These are phyloP conservation scores for Sphyrna mokarran DNA, from an alignment of 2,113 vertebrate genomes.

Conservation along the genomic window DNA sequence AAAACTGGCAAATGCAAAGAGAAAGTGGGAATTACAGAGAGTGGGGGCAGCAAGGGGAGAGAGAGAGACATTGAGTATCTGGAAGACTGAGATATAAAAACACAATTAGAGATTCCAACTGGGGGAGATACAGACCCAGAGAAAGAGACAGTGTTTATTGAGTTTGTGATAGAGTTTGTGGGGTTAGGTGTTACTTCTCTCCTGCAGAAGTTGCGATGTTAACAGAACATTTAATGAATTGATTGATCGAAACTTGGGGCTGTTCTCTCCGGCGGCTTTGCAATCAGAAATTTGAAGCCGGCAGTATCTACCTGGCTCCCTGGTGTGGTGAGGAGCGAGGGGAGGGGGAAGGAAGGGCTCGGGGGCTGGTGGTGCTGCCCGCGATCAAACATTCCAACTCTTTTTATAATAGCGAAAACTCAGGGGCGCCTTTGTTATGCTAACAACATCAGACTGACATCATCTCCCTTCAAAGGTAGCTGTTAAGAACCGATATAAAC, in stretches of 20 bases:
- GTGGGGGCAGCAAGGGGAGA: neutral
- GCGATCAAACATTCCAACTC: constrained; percentile 38
- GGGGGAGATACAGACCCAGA: too few relatives aligned
- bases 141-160: too few relatives aligned
- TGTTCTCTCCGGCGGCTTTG: too few relatives aligned
- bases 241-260: neutral
- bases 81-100: too few relatives aligned
- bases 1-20: neutral
- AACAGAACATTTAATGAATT: neutral
- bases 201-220: neutral
- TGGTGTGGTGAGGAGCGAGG: neutral
- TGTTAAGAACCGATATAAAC: constrained; percentile 57
- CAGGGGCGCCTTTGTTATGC: constrained; percentile 70
- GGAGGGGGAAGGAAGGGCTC: neutral
- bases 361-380: neutral
- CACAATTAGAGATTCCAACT: too few relatives aligned
- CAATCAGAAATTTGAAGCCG: neutral
- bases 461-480: constrained; percentile 67
- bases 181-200: neutral
- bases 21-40: neutral
- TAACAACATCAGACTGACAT: constrained; percentile 72
- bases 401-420: constrained; percentile 34
- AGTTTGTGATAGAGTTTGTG: neutral
- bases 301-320: neutral
- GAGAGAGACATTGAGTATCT: neutral